Conservation (phyloP, 1,140 invertebrate species). For the Lepidurus packardi region DNA sequence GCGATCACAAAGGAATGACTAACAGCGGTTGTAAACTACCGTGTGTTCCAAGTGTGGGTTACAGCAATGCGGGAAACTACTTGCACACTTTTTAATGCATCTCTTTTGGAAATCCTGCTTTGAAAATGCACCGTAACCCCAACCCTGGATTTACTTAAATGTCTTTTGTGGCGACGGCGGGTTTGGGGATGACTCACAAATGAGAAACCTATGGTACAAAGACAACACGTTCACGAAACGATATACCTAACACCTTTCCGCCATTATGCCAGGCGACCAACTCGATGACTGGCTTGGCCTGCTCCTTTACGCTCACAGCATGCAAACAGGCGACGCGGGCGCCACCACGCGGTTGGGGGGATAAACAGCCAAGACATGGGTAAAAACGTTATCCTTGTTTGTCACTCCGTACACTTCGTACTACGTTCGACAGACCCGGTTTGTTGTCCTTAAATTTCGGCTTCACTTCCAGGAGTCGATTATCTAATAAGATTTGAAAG, state of each 20-base stretch:
- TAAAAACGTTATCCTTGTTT: neutral
- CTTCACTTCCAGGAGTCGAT: too few relatives aligned
- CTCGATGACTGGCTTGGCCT: neutral
- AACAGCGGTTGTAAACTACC: neutral
- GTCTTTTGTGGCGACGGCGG: neutral
- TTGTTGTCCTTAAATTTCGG: too few relatives aligned
- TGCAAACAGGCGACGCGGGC: neutral
- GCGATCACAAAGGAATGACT: slow-evolving; percentile 21
- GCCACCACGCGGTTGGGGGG: neutral
- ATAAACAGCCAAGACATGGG: neutral
- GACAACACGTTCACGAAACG: neutral
- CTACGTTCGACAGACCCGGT: too few relatives aligned
- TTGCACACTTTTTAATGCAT: neutral
- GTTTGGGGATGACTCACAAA: neutral
- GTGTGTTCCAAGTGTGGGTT: neutral
- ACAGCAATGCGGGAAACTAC: neutral
- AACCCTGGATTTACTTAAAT: neutral
- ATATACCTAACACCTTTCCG: slow-evolving; percentile 4
- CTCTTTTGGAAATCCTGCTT: neutral
- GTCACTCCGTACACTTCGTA: neutral
- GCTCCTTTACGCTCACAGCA: neutral
- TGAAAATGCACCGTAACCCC: neutral
- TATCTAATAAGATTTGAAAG: too few relatives aligned
- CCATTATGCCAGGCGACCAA: slow-evolving; percentile 15
- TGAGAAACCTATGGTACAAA: slow-evolving; percentile 1